Percentiles rank a stretch among this genome's conserved stretches.
phyloP scores from a whole-genome alignment of 37 sponge, comb jelly and placozoan genomes.

The Geodia barretti region DNA sequence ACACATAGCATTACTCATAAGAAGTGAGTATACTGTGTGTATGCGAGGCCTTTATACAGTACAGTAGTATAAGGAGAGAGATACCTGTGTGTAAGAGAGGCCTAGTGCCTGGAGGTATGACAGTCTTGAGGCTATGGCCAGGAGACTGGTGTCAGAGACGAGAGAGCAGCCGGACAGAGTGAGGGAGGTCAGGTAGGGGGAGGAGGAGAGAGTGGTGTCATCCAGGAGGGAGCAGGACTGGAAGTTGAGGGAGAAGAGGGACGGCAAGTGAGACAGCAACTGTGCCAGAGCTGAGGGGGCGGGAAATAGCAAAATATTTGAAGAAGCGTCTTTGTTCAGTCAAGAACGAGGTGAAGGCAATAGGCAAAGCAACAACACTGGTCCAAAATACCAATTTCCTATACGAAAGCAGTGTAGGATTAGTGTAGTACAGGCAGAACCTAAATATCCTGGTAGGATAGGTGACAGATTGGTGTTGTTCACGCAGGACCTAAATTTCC shows the following conservation, averaged over 20 bases:
- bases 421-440: no score
- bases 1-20: no score
- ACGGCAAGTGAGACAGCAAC: not conserved
- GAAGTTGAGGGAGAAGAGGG: conserved; percentile 9
- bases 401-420: no score
- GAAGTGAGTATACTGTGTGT: no score
- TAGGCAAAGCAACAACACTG: no score
- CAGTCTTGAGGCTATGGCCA: conserved; percentile 19
- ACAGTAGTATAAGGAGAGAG: not conserved
- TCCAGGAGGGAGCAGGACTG: conserved; percentile 51
- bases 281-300: not conserved
- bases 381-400: no score
- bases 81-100: conserved; percentile 51
- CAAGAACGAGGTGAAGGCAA: no score
- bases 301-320: conserved; percentile 20
- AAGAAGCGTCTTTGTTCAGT: no score
- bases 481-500: no score
- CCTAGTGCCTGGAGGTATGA: conserved; percentile 32
- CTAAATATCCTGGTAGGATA: no score
- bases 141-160: conserved; percentile 31
- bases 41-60: not conserved
- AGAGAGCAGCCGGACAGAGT: conserved; percentile 49
- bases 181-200: conserved; percentile 38
- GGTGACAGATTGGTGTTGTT: no score
- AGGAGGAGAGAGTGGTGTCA: conserved; percentile 25